Evolutionary conservation across 1,140 invertebrate genomes (phyloP), one percentile per base, ranked within the genome.

Genomic region (Drosophila ananassae): DNA sequence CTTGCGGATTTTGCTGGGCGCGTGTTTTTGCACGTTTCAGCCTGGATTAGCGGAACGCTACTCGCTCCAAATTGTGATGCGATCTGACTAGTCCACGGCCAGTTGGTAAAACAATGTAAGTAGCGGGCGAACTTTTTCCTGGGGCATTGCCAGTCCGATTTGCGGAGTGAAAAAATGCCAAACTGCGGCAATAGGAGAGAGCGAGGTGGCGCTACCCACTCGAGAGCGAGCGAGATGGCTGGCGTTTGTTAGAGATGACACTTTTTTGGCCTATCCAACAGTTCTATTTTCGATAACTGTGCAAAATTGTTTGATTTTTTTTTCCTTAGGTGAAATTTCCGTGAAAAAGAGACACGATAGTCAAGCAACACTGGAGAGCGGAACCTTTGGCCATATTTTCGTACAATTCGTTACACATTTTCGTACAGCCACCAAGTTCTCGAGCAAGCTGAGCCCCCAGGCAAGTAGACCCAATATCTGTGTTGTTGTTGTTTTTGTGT

Each of bases 371-470:
- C 17, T 10, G 9, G 28, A 32, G 44, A 12, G 13, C 8, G 13
- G 25, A 10, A 37, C 30, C 17, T 34, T 34, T 30, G 51, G 74
- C 41, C 54, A 54, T 46, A 39, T 24, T 57, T 57, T 41, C 67
- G 44, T 34, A 57, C 61, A 47, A 44, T 57, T 51, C 50, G 59
- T 50, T 24, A 69, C 56, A 30, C 61, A 62, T 67, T 67, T 73
- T 73, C 32, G 48, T 47, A 54, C 34, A 77, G 63, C 52, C 73
- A 63, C 58, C 66, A 60, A 79, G 61, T 89, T 79, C 41, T 80
- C 62, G 71, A 78, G 73, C 79, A 77, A 87, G 75, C 77, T 79
- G 72, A 58, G 77, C 72, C 60, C 69, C 63, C 30, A 89, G 84
- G 83, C 72, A 83, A 79, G 79, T 89, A 79, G 51, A 56, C 54